phyloP scores from a whole-genome alignment of 2,888 invertebrate species.

The Hedychridium roseum region DNA sequence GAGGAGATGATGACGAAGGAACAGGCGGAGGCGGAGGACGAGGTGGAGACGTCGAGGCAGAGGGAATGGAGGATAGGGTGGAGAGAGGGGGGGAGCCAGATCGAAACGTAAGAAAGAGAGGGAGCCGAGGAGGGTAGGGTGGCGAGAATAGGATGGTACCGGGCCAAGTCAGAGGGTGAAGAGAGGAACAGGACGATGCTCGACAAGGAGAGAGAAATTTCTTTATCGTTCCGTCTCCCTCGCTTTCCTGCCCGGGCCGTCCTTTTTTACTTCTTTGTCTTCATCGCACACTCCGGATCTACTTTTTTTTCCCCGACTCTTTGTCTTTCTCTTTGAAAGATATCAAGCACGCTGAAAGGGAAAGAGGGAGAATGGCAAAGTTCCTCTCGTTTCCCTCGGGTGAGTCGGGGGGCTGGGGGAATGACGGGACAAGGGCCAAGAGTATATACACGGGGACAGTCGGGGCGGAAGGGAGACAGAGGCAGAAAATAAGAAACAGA shows the following conservation, averaged over 20 bases:
- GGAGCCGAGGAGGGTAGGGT: constrained; percentile 30
- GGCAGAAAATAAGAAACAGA: too few relatives aligned
- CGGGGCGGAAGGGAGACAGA: too few relatives aligned
- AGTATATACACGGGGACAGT: constrained; percentile 21
- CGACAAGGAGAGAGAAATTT: constrained; percentile 13
- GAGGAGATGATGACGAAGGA: constrained; percentile 10
- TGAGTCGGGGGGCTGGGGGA: constrained; percentile 12
- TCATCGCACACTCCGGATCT: constrained; percentile 1
- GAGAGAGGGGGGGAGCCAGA: constrained; percentile 33
- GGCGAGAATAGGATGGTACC: constrained; percentile 29
- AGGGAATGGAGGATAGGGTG: constrained; percentile 23
- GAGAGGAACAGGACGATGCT: constrained; percentile 23
- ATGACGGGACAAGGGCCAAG: constrained; percentile 10
- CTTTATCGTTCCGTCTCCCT: constrained; percentile 2
- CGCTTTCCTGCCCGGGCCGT: constrained; percentile 3
- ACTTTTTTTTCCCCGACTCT: constrained; percentile 1
- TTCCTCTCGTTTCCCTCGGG: constrained; percentile 17
- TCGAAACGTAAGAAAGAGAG: constrained; percentile 35
- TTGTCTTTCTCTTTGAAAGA: constrained; percentile 9
- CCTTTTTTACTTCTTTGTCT: too few relatives aligned
- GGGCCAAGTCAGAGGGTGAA: constrained; percentile 30
- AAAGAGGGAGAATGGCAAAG: constrained; percentile 17
- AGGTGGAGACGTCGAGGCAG: constrained; percentile 5
- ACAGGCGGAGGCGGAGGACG: constrained; percentile 19
- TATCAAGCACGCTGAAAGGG: constrained; percentile 3